These are phyloP conservation scores for Torymus texanus DNA, from an alignment of 2,888 invertebrate species.

Conservation along the genomic window DNA sequence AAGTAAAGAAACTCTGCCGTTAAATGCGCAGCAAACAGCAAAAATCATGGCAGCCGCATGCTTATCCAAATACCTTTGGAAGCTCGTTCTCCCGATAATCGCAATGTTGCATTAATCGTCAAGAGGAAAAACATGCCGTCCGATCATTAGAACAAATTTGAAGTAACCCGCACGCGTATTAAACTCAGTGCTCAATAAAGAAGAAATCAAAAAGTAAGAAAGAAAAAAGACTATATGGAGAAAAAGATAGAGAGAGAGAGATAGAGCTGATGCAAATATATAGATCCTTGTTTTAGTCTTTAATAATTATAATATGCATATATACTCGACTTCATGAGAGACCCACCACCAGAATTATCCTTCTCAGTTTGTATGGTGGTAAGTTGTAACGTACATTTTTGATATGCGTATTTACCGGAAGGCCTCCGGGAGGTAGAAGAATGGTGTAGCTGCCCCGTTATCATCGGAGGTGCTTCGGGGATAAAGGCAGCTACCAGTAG, in stretches of 20 bases:
- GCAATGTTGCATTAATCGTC: no score
- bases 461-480: slow-evolving; percentile 80
- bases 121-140: no score
- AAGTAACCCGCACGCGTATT: no score
- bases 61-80: no score
- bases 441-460: slow-evolving; percentile 76
- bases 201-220: no score
- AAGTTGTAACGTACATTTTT: slow-evolving; percentile 76
- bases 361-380: slow-evolving; percentile 68
- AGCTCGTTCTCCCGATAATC: no score
- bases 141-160: no score
- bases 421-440: slow-evolving; percentile 81
- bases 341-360: slow-evolving; percentile 71
- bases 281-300: background rate
- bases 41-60: no score
- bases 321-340: slow-evolving; percentile 37
- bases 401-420: slow-evolving; percentile 76
- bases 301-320: slow-evolving; percentile 34
- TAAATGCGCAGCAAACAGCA: no score
- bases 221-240: no score
- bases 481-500: slow-evolving; percentile 93
- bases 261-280: slow-evolving; percentile 31
- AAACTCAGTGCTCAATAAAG: no score
- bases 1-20: no score
- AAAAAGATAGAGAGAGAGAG: background rate